These are phyloP conservation scores for Acipenser oxyrinchus DNA, from an alignment of 2,797 vertebrate genomes.

Conservation along the genomic window DNA sequence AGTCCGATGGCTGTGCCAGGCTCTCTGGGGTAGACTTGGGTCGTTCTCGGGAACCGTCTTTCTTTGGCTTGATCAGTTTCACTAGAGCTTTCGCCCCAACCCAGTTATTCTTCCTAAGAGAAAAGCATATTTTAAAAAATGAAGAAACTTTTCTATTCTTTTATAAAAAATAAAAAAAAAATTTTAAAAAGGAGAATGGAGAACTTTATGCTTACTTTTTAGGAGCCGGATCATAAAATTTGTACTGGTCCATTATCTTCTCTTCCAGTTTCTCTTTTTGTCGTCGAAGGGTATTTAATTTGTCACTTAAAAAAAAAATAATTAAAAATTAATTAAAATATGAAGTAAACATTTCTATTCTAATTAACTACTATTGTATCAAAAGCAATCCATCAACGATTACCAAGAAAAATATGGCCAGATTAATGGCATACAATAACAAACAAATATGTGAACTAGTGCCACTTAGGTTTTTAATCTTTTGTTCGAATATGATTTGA, in stretches of 20 bases:
- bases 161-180: not conserved
- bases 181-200: not conserved
- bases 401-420: not conserved
- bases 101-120: constrained; percentile 81
- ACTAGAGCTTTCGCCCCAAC: constrained; percentile 81
- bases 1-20: constrained; percentile 39
- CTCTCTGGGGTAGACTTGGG: constrained; percentile 57
- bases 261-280: constrained; percentile 95
- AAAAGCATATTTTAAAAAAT: not conserved
- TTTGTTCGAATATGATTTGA: no score
- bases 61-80: constrained; percentile 89
- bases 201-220: constrained; percentile 73
- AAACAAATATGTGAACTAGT: no score
- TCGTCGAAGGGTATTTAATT: constrained; percentile 82
- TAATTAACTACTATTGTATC: no score
- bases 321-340: not conserved
- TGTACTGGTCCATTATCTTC: constrained; percentile 98
- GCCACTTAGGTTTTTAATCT: not conserved
- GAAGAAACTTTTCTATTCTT: constrained; percentile 11
- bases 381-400: not conserved
- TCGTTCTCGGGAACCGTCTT: constrained; percentile 67
- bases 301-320: constrained; percentile 63
- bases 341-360: not conserved
- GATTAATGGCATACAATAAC: no score
- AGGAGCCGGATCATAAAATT: constrained; percentile 89